These are phyloP conservation scores for Mionectes olivaceus DNA, from an alignment of 2,797 vertebrate genomes.

Conservation along the genomic window DNA sequence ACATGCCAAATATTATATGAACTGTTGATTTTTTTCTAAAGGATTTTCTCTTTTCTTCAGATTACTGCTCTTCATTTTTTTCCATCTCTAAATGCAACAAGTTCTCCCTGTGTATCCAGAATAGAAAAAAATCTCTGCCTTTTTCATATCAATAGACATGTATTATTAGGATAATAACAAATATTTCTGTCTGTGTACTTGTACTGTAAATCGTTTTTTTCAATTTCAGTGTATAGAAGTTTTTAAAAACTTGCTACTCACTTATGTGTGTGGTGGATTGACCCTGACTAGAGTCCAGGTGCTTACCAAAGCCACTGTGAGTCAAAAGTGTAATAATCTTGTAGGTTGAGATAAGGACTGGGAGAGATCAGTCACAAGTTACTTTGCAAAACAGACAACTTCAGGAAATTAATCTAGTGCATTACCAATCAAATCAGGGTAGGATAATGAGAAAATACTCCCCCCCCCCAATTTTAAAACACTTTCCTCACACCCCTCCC, in stretches of 20 bases:
- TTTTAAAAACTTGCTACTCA: neutral
- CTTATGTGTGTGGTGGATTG: neutral
- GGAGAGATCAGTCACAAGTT: too few species aligned
- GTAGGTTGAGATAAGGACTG: neutral
- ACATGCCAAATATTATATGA: neutral
- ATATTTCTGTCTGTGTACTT: neutral
- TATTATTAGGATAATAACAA: neutral
- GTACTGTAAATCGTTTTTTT: neutral
- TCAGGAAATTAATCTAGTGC: neutral
- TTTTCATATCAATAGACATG: neutral
- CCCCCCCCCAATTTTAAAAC: accelerated
- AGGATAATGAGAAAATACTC: neutral
- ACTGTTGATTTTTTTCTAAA: neutral
- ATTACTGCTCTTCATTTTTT: neutral
- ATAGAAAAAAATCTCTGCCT: neutral
- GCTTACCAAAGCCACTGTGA: neutral
- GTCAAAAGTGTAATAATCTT: neutral
- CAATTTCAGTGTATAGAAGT: neutral
- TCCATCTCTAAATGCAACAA: neutral
- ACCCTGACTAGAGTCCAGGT: neutral
- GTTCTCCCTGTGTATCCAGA: neutral
- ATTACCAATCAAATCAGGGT: neutral
- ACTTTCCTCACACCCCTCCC: neutral
- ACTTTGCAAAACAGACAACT: neutral
- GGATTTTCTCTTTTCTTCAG: neutral